Conservation (phyloP, 2,797 vertebrate species). For the Neoniphon sammara region DNA sequence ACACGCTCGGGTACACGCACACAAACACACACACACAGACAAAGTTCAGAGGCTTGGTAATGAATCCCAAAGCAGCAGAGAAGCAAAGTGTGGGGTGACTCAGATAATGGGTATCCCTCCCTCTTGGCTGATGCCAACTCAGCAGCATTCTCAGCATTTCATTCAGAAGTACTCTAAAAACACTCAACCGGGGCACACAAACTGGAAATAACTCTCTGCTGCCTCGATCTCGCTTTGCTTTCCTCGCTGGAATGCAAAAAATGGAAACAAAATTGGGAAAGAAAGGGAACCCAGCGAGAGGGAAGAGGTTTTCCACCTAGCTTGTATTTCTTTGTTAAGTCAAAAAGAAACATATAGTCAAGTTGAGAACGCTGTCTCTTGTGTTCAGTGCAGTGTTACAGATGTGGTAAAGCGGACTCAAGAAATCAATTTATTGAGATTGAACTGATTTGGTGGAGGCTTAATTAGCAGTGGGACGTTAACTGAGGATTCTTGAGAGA, state of each 20-base stretch:
- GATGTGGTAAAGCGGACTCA: not conserved
- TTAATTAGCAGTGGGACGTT: conserved; percentile 19
- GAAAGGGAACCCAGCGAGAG: not conserved
- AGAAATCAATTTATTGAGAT: not conserved
- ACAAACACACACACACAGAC: conserved; percentile 9
- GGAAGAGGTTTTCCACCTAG: no score
- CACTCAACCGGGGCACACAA: conserved; percentile 56
- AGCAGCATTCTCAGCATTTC: conserved; percentile 79
- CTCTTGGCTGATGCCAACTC: conserved; percentile 62
- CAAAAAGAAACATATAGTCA: no score
- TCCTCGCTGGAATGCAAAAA: conserved; percentile 40
- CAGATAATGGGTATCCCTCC: conserved; percentile 71
- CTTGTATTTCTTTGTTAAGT: no score
- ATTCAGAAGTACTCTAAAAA: conserved; percentile 72
- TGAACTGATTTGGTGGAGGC: not conserved
- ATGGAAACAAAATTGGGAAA: conserved; percentile 19
- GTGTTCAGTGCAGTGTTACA: no score
- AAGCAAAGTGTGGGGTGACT: conserved; percentile 68
- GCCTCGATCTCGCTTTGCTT: not conserved
- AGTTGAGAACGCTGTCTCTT: no score
- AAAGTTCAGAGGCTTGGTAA: conserved; percentile 35
- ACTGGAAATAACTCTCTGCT: conserved; percentile 60
- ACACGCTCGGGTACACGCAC: conserved; percentile 26
- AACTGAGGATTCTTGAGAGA: conserved; percentile 25
- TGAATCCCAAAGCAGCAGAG: conserved; percentile 64